Evolutionary conservation across 2,888 invertebrate genomes (phyloP), one percentile per base, ranked within the genome.

Genomic region (Oxyscelio sp.): DNA sequence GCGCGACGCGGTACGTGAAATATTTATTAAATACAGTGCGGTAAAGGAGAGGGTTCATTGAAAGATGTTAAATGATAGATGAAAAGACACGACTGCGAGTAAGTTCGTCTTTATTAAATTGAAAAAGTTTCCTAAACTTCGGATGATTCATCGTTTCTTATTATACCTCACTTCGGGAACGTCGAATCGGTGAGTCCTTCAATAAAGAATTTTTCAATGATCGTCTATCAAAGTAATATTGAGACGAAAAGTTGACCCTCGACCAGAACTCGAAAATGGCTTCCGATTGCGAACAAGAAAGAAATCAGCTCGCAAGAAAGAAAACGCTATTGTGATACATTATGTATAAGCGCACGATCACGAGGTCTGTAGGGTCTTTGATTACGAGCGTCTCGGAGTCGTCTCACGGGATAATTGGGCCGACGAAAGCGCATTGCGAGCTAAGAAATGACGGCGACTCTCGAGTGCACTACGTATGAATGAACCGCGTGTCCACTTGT

Each of bases 71-170:
- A 73, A 78, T 56, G 63, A 34, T 54, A 63, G 58, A 77, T 71
- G 65, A 71, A 59, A 59, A 56, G 61, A 74, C 56, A 50, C 63
- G 54, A 54, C 48, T 43, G 70, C 65, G 56, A 63, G 45, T 48
- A 50, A 80, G 71, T 65, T 71, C 45, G 75, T 75, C 75, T 82
- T 65, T 75, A 83, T 83, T 83, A 78, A 68, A 83, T 83, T 78
- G 78, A 73, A 83, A 83, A 83, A 83, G 77, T 83, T 83, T 43
- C 59, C 31, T 27, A 27, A 43, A 68, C 78, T 77, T 75, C 13
- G 66, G 58, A 63, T 73, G 77, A 77, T 73, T 77, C 83, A 78
- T 78, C 77, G 68, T 59, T 66, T 73, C 83, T 68, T 66, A 73
- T 83, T 83, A 73, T 52, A 52, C 59, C 34, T 68, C 61, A 38